Evolutionary conservation across 2,888 invertebrate genomes (phyloP), one percentile per base, ranked within the genome.

Genomic region (Lingula anatina): DNA sequence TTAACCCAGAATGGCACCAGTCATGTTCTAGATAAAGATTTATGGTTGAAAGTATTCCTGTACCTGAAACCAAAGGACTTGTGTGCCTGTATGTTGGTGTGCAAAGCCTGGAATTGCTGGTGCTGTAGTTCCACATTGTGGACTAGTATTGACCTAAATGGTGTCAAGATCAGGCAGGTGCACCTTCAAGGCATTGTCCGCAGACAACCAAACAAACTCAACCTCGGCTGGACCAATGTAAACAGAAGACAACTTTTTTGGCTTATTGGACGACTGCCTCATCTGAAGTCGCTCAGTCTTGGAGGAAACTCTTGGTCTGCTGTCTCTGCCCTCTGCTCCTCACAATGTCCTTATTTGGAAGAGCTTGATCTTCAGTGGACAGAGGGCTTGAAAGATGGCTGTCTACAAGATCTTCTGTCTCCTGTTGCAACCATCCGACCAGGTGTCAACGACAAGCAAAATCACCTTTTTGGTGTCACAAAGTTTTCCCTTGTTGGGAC

Each of bases 231-330:
- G 89, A 89, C 91, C 58, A 86, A 87, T 60, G 83, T 94, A 51
- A 89, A 89, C 26, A 85, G 90, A 64, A 83, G 88, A 46, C 94
- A 95, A 75, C 80, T 95, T n/a, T 85, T 86, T 1, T 95, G 95
- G 95, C 78, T 95, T n/a, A 83, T 94, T 24, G 85, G 86, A 15
- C 84, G 94, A 15, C 79, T 94, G 52, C 91, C 92, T 0, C 87
- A 89, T 7, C 81, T 94, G 21, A 86, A 88, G 55, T 85, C 86
- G 50, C 81, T 95, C 15, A 88, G 88, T 2, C 78, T 95, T 35
- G 87, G 88, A 44, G 81, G 81, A 28, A 70, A 64, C 83, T 85
- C 65, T 78, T 88, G 65, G 88, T 85, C 79, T 49, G 86, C 88
- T 2, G 86, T 90, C 15, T 81, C 87, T 31, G 90, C 90, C 0